These are phyloP conservation scores for Carollia perspicillata DNA, from an alignment of 2,113 vertebrate genomes.

Conservation along the genomic window DNA sequence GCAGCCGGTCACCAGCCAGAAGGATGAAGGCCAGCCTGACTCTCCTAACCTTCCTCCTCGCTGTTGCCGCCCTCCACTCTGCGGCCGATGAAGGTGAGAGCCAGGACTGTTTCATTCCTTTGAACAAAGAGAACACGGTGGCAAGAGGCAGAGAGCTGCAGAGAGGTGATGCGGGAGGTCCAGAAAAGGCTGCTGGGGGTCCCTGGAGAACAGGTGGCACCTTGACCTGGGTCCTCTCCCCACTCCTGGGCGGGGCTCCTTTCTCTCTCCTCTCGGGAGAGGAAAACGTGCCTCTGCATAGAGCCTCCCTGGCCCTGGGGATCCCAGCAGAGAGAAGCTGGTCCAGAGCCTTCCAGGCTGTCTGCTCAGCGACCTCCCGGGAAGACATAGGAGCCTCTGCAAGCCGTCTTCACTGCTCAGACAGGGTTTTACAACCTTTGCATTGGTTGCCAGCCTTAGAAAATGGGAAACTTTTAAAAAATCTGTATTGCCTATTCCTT, in stretches of 20 bases:
- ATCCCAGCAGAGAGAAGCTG: background rate
- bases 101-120: background rate
- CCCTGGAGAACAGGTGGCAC: background rate
- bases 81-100: background rate
- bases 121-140: background rate
- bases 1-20: background rate
- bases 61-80: rapidly evolving
- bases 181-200: background rate
- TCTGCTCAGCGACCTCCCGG: background rate
- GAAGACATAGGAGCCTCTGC: background rate
- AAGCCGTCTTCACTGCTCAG: background rate
- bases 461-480: background rate
- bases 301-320: background rate
- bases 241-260: background rate
- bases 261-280: background rate
- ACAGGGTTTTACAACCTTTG: background rate
- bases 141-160: background rate
- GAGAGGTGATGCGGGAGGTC: background rate
- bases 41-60: constrained; percentile 3
- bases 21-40: background rate
- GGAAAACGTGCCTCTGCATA: background rate
- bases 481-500: background rate
- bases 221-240: background rate
- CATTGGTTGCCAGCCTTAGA: background rate
- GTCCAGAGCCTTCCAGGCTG: background rate